A percentile compares a stretch with the other conserved stretches of the same genome.
Conservation (phyloP, 2,888 invertebrate species). For the Acanthoscelides obtectus region DNA sequence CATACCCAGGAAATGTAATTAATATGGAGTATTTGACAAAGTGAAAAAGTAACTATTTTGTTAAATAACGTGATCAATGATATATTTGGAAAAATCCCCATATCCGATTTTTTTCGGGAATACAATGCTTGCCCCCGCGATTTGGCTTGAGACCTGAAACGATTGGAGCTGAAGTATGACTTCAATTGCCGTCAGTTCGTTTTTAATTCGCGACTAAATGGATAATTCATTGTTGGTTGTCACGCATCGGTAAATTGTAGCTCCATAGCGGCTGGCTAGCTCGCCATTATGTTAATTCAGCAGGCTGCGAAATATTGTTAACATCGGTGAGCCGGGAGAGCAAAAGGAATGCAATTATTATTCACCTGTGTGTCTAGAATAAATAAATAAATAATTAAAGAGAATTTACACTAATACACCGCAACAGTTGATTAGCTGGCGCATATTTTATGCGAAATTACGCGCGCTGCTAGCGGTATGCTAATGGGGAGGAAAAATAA, state of each 20-base stretch:
- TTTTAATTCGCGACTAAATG: background rate
- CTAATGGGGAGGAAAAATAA: background rate
- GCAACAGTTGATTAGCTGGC: background rate
- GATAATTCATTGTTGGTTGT: background rate
- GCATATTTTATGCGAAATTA: background rate
- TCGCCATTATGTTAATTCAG: background rate
- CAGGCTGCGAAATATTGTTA: background rate
- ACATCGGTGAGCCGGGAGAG: background rate
- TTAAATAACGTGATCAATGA: too few species aligned
- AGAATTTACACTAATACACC: background rate
- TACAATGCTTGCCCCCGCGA: too few species aligned
- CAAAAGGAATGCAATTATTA: background rate
- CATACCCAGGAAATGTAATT: too few species aligned
- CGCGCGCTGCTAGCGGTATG: background rate
- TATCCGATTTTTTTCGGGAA: too few species aligned
- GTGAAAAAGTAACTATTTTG: too few species aligned
- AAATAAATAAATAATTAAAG: background rate
- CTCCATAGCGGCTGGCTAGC: background rate
- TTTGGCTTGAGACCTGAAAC: too few species aligned
- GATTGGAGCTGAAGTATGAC: too few species aligned
- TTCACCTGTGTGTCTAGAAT: background rate
- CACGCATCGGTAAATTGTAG: background rate
- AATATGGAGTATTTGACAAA: too few species aligned
- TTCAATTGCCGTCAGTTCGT: too few species aligned
- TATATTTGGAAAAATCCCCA: too few species aligned